Evolutionary conservation across 1,140 invertebrate genomes (phyloP).

Genomic region (Nomia melanderi): DNA sequence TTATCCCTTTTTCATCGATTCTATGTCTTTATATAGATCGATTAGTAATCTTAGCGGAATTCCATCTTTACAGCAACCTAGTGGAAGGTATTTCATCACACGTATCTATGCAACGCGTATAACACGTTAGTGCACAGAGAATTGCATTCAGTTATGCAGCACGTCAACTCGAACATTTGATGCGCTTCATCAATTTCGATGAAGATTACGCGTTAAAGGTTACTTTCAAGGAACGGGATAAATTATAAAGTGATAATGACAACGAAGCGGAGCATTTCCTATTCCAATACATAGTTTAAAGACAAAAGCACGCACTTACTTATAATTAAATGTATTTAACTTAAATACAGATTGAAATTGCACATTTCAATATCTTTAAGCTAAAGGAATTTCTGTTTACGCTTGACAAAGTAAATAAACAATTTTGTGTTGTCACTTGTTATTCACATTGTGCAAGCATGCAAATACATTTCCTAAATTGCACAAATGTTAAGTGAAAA

Average conservation of each 20-base stretch:
- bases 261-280: neutral
- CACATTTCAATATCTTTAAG: too few species aligned
- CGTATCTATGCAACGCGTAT: neutral
- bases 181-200: neutral
- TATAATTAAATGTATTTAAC: neutral
- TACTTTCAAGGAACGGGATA: neutral
- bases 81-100: neutral
- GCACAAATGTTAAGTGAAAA: neutral
- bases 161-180: neutral
- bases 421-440: too few species aligned
- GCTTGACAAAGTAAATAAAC: too few species aligned
- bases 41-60: neutral
- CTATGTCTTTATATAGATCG: neutral
- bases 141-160: neutral
- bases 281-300: neutral
- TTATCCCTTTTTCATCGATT: neutral
- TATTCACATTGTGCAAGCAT: too few species aligned
- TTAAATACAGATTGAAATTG: too few species aligned
- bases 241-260: neutral
- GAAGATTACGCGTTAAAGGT: neutral
- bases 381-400: too few species aligned
- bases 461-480: neutral
- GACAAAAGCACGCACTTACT: neutral
- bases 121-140: neutral
- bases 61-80: neutral